Conservation (phyloP, 2,888 invertebrate genomes). For the Matsumyia berberina region DNA sequence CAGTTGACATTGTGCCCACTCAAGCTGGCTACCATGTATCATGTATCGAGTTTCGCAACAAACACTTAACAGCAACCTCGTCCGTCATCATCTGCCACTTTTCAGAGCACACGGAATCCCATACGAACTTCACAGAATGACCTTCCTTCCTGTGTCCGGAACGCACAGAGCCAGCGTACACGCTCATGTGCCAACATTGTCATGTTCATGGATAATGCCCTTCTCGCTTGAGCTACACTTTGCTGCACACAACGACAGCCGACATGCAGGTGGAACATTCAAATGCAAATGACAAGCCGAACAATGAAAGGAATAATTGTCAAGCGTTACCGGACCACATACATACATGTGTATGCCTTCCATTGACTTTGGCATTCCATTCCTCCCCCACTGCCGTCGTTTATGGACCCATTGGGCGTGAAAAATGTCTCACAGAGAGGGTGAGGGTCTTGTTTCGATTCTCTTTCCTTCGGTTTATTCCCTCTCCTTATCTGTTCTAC, state of each 20-base stretch:
- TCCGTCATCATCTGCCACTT: constrained; percentile 29
- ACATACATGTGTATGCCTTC: constrained; percentile 11
- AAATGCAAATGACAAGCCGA: constrained; percentile 67
- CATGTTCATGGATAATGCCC: constrained; percentile 74
- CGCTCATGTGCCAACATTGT: constrained; percentile 45
- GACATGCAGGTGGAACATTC: constrained; percentile 58
- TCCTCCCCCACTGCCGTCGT: constrained; percentile 28
- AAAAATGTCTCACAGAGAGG: constrained; percentile 61
- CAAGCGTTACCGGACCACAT: constrained; percentile 66
- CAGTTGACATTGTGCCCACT: constrained; percentile 52
- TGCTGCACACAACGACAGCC: background rate
- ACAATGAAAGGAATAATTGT: constrained; percentile 68
- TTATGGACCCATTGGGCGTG: constrained; percentile 68
- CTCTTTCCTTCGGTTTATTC: constrained; percentile 14
- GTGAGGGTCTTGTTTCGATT: constrained; percentile 18
- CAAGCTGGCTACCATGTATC: constrained; percentile 42
- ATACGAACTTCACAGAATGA: constrained; percentile 64
- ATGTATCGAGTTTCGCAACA: constrained; percentile 58
- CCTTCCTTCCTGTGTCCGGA: constrained; percentile 68
- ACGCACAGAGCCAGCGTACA: constrained; percentile 21
- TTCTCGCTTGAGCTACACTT: constrained; percentile 62
- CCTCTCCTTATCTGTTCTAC: constrained; percentile 44
- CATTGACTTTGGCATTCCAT: constrained; percentile 60
- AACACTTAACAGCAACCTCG: constrained; percentile 48
- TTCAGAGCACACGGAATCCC: constrained; percentile 7